phyloP scores from a whole-genome alignment of 1,140 invertebrate species.

The Drosophila varians region DNA sequence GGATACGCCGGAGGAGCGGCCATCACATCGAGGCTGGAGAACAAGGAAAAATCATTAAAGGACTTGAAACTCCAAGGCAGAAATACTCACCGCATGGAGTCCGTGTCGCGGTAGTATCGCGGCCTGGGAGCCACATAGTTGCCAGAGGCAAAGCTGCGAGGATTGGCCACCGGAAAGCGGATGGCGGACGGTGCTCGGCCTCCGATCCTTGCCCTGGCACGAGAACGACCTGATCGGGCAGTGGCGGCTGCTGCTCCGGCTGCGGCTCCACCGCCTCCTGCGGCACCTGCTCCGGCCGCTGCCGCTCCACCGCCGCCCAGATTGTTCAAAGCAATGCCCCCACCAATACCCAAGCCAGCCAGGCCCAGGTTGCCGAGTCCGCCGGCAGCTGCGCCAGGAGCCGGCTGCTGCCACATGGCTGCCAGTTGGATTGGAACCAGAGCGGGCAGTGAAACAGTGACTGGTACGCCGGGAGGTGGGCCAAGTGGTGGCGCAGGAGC shows the following conservation, averaged over 20 bases:
- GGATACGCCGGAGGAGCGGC: slow-evolving; percentile 31
- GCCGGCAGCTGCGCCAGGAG: slow-evolving; percentile 42
- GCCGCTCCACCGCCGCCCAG: slow-evolving; percentile 7
- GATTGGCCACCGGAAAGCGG: slow-evolving; percentile 67
- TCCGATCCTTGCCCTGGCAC: slow-evolving; percentile 11
- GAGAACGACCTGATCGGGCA: slow-evolving; percentile 21
- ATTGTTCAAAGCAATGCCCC: slow-evolving; percentile 12
- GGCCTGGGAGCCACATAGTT: slow-evolving; percentile 72
- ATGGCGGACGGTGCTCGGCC: slow-evolving; percentile 28
- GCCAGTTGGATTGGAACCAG: slow-evolving; percentile 79
- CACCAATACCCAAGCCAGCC: slow-evolving; percentile 40
- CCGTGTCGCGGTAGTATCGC: slow-evolving; percentile 59
- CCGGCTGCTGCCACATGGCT: slow-evolving; percentile 72
- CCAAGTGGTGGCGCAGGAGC: slow-evolving; percentile 46
- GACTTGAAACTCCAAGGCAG: background rate
- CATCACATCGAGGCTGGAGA: slow-evolving; percentile 52
- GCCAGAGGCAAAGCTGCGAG: slow-evolving; percentile 63
- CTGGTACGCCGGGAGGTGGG: slow-evolving; percentile 66
- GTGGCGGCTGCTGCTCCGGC: slow-evolving; percentile 13
- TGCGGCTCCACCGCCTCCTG: slow-evolving; percentile 9
- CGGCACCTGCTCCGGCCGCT: slow-evolving; percentile 2
- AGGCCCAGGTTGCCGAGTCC: slow-evolving; percentile 34
- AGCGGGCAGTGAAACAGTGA: slow-evolving; percentile 77
- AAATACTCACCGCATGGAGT: slow-evolving; percentile 50
- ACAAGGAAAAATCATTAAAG: background rate